Base-by-base conservation (phyloP, 2,888 invertebrate genomes). In the Mythimna albipuncta region DNA sequence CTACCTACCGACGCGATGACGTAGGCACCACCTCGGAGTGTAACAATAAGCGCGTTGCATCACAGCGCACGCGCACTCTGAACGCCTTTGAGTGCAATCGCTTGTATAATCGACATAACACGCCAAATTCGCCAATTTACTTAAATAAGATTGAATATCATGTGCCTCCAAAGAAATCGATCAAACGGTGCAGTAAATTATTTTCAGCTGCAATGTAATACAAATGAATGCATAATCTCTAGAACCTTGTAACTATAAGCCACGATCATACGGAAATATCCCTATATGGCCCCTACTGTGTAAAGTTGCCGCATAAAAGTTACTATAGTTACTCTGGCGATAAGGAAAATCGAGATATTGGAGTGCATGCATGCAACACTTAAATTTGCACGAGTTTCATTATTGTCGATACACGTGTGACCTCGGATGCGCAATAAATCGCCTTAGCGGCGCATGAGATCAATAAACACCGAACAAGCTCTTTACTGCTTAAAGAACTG, bases 391-490 rank as follows among this genome's bases (percentile, higher is more conserved):
- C 91, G 92, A 91, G 91, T 89, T 87, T 83, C 87, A 87, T 90
- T 93, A 93, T 90, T 89, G 87, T 75, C 80, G 75, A 78, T 82
- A 89, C 93, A 94, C 93, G 94, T 93, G 94, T 92, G 91, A 91
- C 91, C 90, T 93, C 89, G 88, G 81, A 82, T 86, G 82, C 81
- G 88, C 88, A 84, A 87, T 90, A 88, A 86, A 88, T 85, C 82
- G 81, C 87, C 85, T 70, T 79, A 70, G 78, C 69, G 35, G 78
- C 62, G 58, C 62, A 65, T 77, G 77, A 77, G 64, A 73, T 62
- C 77, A 81, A 73, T 69, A 81, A 77, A 69, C 59, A 76, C 55
- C 44, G 65, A 55, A 63, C 72, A 50, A 79, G 62, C 52, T 65
- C 58, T 68, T 67, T 64, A 64, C 55, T 35, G 58, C 59, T 72